Conservation (phyloP, 1,140 invertebrate species). For the Cotesia typhae region DNA sequence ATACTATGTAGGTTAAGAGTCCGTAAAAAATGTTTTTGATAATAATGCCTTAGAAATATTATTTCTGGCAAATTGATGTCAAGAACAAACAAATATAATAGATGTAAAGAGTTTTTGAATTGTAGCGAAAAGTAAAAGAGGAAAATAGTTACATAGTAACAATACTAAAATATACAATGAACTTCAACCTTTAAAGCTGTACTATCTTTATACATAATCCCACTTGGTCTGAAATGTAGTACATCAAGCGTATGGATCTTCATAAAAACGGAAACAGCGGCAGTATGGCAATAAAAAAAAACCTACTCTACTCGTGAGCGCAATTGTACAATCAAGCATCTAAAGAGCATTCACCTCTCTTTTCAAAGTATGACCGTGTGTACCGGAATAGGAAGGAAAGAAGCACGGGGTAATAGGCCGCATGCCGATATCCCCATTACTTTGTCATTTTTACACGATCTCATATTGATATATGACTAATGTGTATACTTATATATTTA, state of each 20-base stretch:
- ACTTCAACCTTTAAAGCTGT: neutral
- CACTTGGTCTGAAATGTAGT: neutral
- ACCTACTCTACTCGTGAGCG: conserved; percentile 5
- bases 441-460: conserved; percentile 25
- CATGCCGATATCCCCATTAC: conserved; percentile 31
- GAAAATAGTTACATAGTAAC: neutral
- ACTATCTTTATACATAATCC: neutral
- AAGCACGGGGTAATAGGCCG: conserved; percentile 12
- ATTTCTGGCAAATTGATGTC: neutral
- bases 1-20: no score
- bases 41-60: neutral
- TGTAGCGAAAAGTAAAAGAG: neutral
- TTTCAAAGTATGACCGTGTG: neutral
- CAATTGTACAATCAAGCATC: conserved; percentile 27
- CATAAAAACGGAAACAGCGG: conserved; percentile 22
- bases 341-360: conserved; percentile 31
- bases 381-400: conserved; percentile 3
- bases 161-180: conserved; percentile 10
- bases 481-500: neutral
- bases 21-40: no score
- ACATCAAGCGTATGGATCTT: conserved; percentile 8
- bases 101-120: neutral
- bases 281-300: conserved; percentile 26
- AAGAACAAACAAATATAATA: neutral
- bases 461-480: conserved; percentile 28